Base-by-base conservation (phyloP, 2,888 invertebrate genomes). In the Troides helena region DNA sequence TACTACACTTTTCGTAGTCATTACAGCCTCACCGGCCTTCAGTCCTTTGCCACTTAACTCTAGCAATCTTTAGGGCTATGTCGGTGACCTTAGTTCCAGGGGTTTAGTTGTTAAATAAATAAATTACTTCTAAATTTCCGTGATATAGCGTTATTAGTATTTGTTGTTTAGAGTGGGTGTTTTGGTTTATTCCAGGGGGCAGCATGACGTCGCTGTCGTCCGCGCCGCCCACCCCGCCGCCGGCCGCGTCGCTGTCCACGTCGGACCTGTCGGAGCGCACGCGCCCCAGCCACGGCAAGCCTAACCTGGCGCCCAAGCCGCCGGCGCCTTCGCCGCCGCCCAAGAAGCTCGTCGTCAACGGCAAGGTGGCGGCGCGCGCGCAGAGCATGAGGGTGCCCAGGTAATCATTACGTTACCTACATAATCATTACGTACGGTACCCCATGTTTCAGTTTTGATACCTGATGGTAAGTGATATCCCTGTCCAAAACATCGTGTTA, bases 371-470 rank as follows among this genome's bases (percentile, higher is more conserved):
- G 5, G 94, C 95, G 14, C 91, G 97, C 72, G 96, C 97, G 75
- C 97, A 97, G 84, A 97, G 97, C 85, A 96, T 97, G 96, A 94
- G 96, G 85, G 94, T 95, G 76, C 96, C 97, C 39, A 95, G 96
- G 88, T 96, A 81, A 62, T 8, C 5, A 39, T 10, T 10, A 21
- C 21, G 21, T 21, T 21, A 21, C 21, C 21, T 21, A 21, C 21
- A 21, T 21, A 21, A 21, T 21, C 21, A 21, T 21, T 21, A 21
- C 1, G 21, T 21, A 21, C 21, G 0, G 30, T 30, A 30, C 30
- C 30, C 30, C 30, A 5, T 30, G 30, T 30, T 30, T 30, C 30
- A 30, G 3, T 30, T 30, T 3, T 21, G 21, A 21, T 21, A 21
- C 21, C 21, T 21, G 21, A 21, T 21, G 21, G 21, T 21, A 21